A percentile compares a stretch with the other conserved stretches of the same genome.
Evolutionary conservation across 2,888 invertebrate genomes (phyloP).

Genomic region (Aphidoletes aphidimyza): DNA sequence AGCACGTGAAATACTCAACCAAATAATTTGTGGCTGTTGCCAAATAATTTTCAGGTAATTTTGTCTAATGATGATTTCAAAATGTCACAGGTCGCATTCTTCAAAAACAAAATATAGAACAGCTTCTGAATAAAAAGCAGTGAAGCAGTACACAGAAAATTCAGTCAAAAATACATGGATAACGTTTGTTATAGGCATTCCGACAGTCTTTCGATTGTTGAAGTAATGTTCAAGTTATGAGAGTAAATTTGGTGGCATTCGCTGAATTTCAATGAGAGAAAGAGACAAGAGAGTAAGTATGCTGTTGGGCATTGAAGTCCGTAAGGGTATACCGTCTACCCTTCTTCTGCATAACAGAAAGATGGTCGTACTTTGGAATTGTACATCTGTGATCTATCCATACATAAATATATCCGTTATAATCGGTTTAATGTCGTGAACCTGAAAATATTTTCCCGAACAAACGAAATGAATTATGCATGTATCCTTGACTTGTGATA

Average conservation of each 20-base stretch:
- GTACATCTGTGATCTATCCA: not conserved
- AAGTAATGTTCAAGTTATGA: not conserved
- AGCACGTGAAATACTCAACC: too few species aligned
- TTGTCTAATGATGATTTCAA: too few species aligned
- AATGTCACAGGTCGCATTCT: too few species aligned
- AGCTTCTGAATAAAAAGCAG: too few species aligned
- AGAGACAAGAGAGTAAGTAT: not conserved
- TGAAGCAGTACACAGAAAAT: too few species aligned
- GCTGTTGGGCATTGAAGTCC: not conserved
- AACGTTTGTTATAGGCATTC: not conserved
- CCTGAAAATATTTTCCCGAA: not conserved
- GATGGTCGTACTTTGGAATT: constrained; percentile 12
- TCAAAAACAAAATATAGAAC: too few species aligned
- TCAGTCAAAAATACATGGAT: too few species aligned
- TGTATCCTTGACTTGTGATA: not conserved
- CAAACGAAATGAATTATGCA: constrained; percentile 31
- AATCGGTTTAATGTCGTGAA: constrained; percentile 3
- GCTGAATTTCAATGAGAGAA: constrained; percentile 15
- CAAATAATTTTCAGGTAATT: too few species aligned
- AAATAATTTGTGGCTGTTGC: too few species aligned
- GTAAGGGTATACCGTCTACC: not conserved
- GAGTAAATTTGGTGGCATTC: constrained; percentile 15
- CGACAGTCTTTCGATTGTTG: not conserved
- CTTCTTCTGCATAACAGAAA: not conserved
- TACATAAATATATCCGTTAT: constrained; percentile 14